phyloP scores from a whole-genome alignment of 1,140 invertebrate species.

The Oryzaephilus surinamensis region DNA sequence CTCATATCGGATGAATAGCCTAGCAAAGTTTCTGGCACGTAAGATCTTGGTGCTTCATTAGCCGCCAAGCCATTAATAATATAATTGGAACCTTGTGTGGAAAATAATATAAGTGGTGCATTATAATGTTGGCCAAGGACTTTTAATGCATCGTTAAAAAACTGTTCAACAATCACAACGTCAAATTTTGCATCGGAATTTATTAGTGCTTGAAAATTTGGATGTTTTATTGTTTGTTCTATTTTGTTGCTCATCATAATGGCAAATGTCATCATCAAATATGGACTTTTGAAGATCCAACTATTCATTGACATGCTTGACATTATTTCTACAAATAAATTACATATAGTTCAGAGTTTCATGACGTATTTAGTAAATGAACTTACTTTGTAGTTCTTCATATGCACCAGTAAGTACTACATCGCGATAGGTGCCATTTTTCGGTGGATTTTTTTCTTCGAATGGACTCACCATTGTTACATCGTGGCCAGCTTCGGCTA shows the following conservation, averaged over 20 bases:
- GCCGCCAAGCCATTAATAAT: conserved; percentile 27
- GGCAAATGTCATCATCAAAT: too few species aligned
- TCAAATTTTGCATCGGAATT: conserved; percentile 36
- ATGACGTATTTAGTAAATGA: neutral
- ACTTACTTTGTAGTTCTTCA: conserved; percentile 1
- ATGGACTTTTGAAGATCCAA: too few species aligned
- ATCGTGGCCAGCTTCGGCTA: conserved; percentile 53
- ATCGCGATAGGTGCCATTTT: conserved; percentile 15
- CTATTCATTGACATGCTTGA: too few species aligned
- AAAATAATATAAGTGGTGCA: conserved; percentile 35
- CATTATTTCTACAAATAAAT: neutral
- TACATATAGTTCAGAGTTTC: neutral
- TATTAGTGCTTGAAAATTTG: conserved; percentile 15
- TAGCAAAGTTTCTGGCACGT: conserved; percentile 28
- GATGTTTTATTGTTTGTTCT: conserved; percentile 11
- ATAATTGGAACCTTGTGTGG: conserved; percentile 25
- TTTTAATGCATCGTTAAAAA: conserved; percentile 37
- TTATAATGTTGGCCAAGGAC: conserved; percentile 34
- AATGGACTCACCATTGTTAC: conserved; percentile 59
- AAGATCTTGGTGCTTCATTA: conserved; percentile 33
- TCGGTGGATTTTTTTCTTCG: conserved; percentile 36
- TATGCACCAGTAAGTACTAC: conserved; percentile 7
- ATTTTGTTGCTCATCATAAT: neutral
- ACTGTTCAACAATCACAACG: conserved; percentile 38
- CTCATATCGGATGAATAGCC: conserved; percentile 35